These are phyloP conservation scores for Bovichtus diacanthus DNA, from an alignment of 2,797 vertebrate genomes.

Conservation along the genomic window DNA sequence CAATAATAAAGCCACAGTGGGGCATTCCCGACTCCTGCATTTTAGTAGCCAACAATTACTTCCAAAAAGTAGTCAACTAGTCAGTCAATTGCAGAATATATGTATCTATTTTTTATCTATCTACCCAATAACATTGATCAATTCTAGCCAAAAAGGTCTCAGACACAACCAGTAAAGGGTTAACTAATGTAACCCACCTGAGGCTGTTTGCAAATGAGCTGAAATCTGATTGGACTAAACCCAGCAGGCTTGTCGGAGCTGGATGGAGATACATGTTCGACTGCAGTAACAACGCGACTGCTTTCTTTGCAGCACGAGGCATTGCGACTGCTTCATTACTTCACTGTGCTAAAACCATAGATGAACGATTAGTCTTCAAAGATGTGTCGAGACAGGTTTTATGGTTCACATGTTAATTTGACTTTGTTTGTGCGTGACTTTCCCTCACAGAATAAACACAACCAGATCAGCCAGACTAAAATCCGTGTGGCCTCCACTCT, in stretches of 20 bases:
- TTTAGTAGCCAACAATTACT: neutral
- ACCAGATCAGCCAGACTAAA: conserved; percentile 96
- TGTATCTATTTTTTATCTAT: too few species aligned
- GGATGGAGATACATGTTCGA: too few species aligned
- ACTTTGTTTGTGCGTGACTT: neutral
- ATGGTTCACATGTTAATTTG: neutral
- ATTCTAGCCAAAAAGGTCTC: neutral
- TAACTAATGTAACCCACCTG: neutral
- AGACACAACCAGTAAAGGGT: neutral
- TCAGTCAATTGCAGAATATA: too few species aligned
- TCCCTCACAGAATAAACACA: conserved; percentile 84
- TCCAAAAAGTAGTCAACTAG: neutral
- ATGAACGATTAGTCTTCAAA: too few species aligned
- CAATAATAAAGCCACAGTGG: conserved; percentile 23
- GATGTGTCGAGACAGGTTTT: neutral
- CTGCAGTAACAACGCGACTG: too few species aligned
- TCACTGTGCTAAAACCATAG: too few species aligned
- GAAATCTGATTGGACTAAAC: too few species aligned
- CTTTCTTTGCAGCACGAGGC: too few species aligned
- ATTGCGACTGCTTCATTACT: too few species aligned
- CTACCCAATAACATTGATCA: neutral
- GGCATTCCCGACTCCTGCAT: neutral
- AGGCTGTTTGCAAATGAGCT: too few species aligned
- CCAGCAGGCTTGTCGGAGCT: too few species aligned
- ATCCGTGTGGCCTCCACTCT: conserved; percentile 95